These are phyloP conservation scores for Syngnathus scovelli DNA, from an alignment of 2,113 vertebrate species.

Conservation along the genomic window DNA sequence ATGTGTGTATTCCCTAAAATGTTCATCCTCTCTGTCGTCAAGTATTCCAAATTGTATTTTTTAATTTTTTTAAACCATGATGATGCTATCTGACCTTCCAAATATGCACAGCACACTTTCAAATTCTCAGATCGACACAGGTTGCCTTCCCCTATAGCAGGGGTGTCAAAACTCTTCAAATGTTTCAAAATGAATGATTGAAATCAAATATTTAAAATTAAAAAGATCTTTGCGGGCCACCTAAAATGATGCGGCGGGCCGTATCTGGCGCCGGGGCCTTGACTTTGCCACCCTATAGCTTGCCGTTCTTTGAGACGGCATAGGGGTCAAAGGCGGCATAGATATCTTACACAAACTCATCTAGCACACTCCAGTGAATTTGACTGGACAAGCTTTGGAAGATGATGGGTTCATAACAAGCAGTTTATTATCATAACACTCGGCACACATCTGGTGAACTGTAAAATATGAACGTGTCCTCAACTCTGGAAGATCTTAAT, in stretches of 20 bases:
- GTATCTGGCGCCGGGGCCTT: no score
- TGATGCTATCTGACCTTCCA: neutral
- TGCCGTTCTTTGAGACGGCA: no score
- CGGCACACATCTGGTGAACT: slow-evolving; percentile 53
- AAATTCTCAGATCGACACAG: neutral
- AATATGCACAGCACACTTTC: neutral
- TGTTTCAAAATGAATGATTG: no score
- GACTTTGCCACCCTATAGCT: no score
- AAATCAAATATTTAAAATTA: no score
- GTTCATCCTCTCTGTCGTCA: slow-evolving; percentile 1
- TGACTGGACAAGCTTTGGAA: slow-evolving; percentile 17
- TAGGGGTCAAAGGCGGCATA: neutral
- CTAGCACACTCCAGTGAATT: slow-evolving; percentile 23
- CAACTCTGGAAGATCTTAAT: slow-evolving; percentile 52
- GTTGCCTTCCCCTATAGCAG: neutral
- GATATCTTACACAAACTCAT: slow-evolving; percentile 21
- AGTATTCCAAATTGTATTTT: neutral
- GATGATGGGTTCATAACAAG: slow-evolving; percentile 41
- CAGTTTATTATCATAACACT: slow-evolving; percentile 47
- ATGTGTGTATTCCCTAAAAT: neutral
- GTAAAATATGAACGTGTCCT: slow-evolving; percentile 48
- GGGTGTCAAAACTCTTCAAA: no score
- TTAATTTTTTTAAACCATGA: neutral
- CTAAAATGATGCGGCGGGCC: no score
- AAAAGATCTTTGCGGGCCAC: no score